Evolutionary conservation across 2,113 vertebrate species (phyloP).

Genomic region (Proterorhinus semilunaris): DNA sequence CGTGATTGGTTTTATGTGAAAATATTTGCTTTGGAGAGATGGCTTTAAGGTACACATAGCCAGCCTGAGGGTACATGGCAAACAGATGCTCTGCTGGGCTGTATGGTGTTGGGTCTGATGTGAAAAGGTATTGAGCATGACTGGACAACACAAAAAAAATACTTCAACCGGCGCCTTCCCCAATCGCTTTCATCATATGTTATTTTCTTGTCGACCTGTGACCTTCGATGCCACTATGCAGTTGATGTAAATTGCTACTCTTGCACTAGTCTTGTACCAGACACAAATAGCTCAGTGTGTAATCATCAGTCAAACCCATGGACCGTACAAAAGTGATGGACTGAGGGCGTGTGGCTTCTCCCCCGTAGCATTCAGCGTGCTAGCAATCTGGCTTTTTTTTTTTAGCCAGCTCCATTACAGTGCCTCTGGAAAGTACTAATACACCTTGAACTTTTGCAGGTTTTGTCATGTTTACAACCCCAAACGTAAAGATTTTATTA

Average conservation of each 20-base stretch:
- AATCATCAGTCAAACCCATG: too few species aligned
- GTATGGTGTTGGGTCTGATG: constrained; percentile 41
- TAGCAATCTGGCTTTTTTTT: too few species aligned
- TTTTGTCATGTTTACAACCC: too few species aligned
- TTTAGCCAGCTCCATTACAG: too few species aligned
- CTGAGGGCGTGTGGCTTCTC: too few species aligned
- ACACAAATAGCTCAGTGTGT: too few species aligned
- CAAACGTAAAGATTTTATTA: too few species aligned
- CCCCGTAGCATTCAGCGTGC: too few species aligned
- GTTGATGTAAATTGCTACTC: background rate
- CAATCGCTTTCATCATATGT: background rate
- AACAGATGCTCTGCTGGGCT: constrained; percentile 52
- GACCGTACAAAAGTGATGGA: too few species aligned
- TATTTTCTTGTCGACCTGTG: background rate
- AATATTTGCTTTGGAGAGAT: constrained; percentile 61
- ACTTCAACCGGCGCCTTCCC: background rate
- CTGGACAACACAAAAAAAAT: background rate
- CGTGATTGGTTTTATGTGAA: constrained; percentile 42
- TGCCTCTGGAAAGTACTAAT: too few species aligned
- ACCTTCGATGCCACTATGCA: too few species aligned
- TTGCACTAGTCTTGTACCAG: background rate
- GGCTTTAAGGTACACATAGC: constrained; percentile 41
- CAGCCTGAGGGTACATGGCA: constrained; percentile 49
- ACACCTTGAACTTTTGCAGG: too few species aligned
- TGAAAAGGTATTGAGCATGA: constrained; percentile 30